These are phyloP conservation scores for Holothuria glaberrima DNA, from an alignment of 35 echinoderm and acorn worm species.

Conservation along the genomic window DNA sequence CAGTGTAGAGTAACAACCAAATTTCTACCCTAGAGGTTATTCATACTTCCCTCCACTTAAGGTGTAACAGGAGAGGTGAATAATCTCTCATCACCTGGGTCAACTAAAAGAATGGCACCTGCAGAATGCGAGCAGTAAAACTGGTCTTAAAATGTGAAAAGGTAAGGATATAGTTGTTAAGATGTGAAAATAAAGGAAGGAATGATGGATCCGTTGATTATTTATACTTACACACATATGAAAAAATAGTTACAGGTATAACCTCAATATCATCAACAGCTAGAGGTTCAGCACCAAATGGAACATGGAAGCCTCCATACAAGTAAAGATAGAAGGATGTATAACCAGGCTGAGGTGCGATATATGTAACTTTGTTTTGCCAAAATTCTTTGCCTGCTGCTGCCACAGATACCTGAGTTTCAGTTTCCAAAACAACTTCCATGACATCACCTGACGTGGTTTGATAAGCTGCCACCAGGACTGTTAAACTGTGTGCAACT, in stretches of 20 bases:
- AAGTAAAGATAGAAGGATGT: not conserved
- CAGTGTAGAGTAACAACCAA: too few relatives aligned
- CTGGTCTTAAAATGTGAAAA: too few relatives aligned
- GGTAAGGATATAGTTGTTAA: too few relatives aligned
- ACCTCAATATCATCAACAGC: slow-evolving; percentile 33
- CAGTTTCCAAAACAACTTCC: not conserved
- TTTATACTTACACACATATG: not conserved
- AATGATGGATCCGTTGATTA: too few relatives aligned
- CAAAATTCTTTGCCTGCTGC: slow-evolving; percentile 12
- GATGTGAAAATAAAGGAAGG: too few relatives aligned
- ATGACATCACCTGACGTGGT: not conserved
- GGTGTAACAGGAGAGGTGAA: too few relatives aligned
- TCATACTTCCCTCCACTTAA: too few relatives aligned
- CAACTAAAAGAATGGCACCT: too few relatives aligned
- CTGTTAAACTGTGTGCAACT: not conserved
- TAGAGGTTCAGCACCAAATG: slow-evolving; percentile 6
- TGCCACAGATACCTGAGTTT: not conserved
- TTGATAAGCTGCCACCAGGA: not conserved
- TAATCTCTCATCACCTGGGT: too few relatives aligned
- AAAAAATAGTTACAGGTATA: not conserved
- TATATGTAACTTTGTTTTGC: not conserved
- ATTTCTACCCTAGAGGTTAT: too few relatives aligned
- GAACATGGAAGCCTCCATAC: not conserved
- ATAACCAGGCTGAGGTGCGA: not conserved
- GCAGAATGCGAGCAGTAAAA: too few relatives aligned